Conservation (phyloP, 2,888 invertebrate species). For the Pogonocherus hispidulus region DNA sequence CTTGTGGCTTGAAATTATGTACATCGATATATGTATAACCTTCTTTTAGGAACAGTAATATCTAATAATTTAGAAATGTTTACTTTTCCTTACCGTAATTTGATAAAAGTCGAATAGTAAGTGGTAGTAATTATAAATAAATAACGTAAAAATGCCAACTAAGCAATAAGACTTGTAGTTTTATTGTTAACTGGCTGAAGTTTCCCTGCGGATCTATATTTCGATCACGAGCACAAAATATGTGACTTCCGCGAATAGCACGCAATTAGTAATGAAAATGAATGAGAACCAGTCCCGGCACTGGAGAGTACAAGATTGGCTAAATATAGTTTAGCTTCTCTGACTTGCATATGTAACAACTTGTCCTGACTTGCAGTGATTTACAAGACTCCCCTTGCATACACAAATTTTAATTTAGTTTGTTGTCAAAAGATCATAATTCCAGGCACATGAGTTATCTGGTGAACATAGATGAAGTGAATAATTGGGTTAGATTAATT, state of each 20-base stretch:
- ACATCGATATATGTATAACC: too few relatives aligned
- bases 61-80: too few relatives aligned
- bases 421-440: conserved; percentile 29
- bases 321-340: conserved; percentile 37
- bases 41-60: too few relatives aligned
- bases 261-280: conserved; percentile 45
- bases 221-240: conserved; percentile 49
- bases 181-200: conserved; percentile 13
- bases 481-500: conserved; percentile 16
- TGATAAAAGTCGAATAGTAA: too few relatives aligned
- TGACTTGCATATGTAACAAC: conserved; percentile 49
- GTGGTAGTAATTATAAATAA: too few relatives aligned
- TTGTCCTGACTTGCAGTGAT: conserved; percentile 43
- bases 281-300: conserved; percentile 31
- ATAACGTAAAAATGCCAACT: too few relatives aligned
- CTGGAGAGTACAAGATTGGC: conserved; percentile 37
- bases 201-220: conserved; percentile 43
- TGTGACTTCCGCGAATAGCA: conserved; percentile 46
- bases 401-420: conserved; percentile 31
- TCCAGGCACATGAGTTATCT: conserved; percentile 16
- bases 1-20: too few relatives aligned
- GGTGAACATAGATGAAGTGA: neutral
- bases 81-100: too few relatives aligned
- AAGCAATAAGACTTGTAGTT: conserved; percentile 8
- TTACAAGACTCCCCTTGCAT: conserved; percentile 34